Base-by-base conservation (phyloP, 2,888 invertebrate genomes). In the Cataglyphis rosenhaueri region DNA sequence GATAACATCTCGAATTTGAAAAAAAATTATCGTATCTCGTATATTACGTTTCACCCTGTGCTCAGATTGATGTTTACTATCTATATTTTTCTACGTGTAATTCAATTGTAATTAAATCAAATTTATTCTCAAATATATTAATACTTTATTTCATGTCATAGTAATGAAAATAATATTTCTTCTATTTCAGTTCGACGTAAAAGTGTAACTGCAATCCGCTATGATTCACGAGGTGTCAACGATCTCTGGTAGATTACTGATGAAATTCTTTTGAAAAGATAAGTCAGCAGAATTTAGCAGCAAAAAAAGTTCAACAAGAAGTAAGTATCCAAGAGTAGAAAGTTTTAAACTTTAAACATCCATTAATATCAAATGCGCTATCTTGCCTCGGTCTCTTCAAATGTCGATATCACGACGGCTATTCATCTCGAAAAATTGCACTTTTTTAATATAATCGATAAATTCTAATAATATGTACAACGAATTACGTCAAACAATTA, bases 361-460 rank as follows among this genome's bases (percentile, higher is more conserved):
- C 71, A 79, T 79, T 79, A 79, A 79, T 79, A 79, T 79, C 61
- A 48, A 79, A 78, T 41, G 71, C 18, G 32, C 70, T 78, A 68
- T 78, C 59, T 44, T 48, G 25, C 25, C 71, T 35, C 44, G 10
- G 29, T 25, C 71, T 59, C 59, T 32, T 61, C 29, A n/a, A 79
- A 35, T 71, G 44, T 12, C 59, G 59, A 79, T 71, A 79, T 71
- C 71, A 21, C 71, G 44, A 8, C 21, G 29, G 71, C 59, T 57
- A 78, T 44, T 61, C 32, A 79, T 59, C 29, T 29, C n/a, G 29
- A 21, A 10, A 76, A 41, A 68, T 1, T 78, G 68, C 32, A 59
- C 12, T 44, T 38, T 44, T 38, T 12, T 32, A 32, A 32, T n/a
- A 5, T 10, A 21, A 48, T 59, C 12, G 2, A 35, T 18, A 10